Evolutionary conservation across 2,113 vertebrate species (phyloP), one percentile per base, ranked within the genome.

Genomic region (Scatophagus argus): DNA sequence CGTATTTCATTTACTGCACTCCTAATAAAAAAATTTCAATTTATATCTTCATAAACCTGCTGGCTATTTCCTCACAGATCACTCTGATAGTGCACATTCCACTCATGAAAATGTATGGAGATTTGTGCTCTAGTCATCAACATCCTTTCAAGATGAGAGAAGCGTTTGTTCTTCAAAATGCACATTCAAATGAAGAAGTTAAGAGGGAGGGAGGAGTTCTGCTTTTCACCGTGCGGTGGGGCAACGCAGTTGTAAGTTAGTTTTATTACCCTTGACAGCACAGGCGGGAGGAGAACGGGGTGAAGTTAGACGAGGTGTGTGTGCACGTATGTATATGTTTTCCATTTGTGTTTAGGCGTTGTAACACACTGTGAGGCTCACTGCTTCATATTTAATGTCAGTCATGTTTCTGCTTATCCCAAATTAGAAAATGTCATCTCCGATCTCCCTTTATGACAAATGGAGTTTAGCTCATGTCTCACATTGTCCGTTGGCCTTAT

Each of bases 71-170:
- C 76, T 74, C 72, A n/a, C 68, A 78, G 90, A 94, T 93, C 86
- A 60, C 80, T 74, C 70, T 61, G 89, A 93, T 90, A 81, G 88
- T 47, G 74, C 69, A 23, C 49, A 72, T 77, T 74, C 79, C 25
- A 44, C 88, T 88, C 79, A 88, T 93, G 89, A 88, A 94, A 94
- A 93, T 93, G 71, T 89, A 93, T 93, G 85, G 87, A 89, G 83
- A 91, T 93, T 85, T 94, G 86, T 92, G 92, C 90, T 82, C 79
- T 10, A 89, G 91, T 94, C 93, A 88, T 93, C 94, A 92, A 87
- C 91, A 88, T 91, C 72, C 81, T 89, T 82, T 89, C 86, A 65
- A 90, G 86, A 87, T 56, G 78, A 41, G 86, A 85, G 77, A 69
- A 77, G 76, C 61, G 77, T 83, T 88, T 88, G 91, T 91, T 93